A percentile compares a stretch with the other conserved stretches of the same genome.
These are phyloP conservation scores for Holothuria glaberrima DNA, from an alignment of 35 echinoderm and acorn worm species.

Conservation along the genomic window DNA sequence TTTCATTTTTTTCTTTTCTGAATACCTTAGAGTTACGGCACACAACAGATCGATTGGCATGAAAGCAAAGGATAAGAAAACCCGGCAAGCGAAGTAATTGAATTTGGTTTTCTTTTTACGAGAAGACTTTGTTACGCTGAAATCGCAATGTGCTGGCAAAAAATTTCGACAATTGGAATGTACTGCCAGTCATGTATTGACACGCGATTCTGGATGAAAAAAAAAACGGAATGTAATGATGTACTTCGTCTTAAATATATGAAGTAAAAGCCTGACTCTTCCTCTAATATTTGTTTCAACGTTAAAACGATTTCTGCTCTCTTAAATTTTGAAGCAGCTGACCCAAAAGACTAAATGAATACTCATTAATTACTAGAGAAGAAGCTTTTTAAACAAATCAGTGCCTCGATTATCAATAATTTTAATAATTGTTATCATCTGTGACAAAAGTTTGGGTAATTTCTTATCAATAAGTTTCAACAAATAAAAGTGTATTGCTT, in stretches of 20 bases:
- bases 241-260: too few relatives aligned
- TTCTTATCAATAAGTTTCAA: background rate
- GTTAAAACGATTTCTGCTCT: background rate
- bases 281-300: too few relatives aligned
- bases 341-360: background rate
- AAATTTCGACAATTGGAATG: slow-evolving; percentile 12
- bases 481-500: too few relatives aligned
- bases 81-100: slow-evolving; percentile 33
- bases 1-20: slow-evolving; percentile 30
- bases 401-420: too few relatives aligned
- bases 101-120: slow-evolving; percentile 37
- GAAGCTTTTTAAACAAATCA: too few relatives aligned
- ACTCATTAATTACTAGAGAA: too few relatives aligned
- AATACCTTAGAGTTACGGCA: slow-evolving; percentile 39
- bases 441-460: too few relatives aligned
- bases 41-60: slow-evolving; percentile 40
- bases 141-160: slow-evolving; percentile 39
- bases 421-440: too few relatives aligned
- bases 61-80: slow-evolving; percentile 11
- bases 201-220: too few relatives aligned
- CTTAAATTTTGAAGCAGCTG: background rate
- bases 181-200: background rate
- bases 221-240: too few relatives aligned
- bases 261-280: too few relatives aligned
- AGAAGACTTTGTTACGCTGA: slow-evolving; percentile 29